Percentiles rank a stretch among this genome's conserved stretches.
Evolutionary conservation across 2,888 invertebrate genomes (phyloP).

Genomic region (Sarcophaga rosellei): DNA sequence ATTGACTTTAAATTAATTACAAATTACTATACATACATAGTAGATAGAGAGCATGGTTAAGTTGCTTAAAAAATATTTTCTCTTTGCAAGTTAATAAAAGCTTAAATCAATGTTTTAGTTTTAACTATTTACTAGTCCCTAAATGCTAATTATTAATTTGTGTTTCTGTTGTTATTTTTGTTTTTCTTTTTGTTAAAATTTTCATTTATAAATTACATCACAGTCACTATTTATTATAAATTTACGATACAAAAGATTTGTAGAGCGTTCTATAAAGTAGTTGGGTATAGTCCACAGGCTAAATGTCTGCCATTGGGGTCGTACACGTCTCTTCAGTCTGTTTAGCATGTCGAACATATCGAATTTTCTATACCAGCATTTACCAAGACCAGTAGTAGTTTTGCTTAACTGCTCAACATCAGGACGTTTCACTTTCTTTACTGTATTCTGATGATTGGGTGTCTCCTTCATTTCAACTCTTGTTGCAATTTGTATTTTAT

Average conservation of each 20-base stretch:
- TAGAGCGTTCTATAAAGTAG: constrained; percentile 73
- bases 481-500: constrained; percentile 78
- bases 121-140: too few species aligned
- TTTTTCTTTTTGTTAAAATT: background rate
- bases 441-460: constrained; percentile 61
- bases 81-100: too few species aligned
- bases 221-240: constrained; percentile 77
- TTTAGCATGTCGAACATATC: constrained; percentile 66
- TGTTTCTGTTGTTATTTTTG: background rate
- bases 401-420: constrained; percentile 28
- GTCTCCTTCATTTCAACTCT: constrained; percentile 74
- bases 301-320: constrained; percentile 69
- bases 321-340: constrained; percentile 52
- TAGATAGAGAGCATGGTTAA: too few species aligned
- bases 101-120: too few species aligned
- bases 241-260: constrained; percentile 74
- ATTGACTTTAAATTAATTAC: too few species aligned
- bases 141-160: background rate
- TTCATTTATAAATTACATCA: constrained; percentile 77
- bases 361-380: constrained; percentile 70
- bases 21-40: too few species aligned
- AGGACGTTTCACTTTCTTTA: constrained; percentile 50
- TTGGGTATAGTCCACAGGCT: constrained; percentile 77
- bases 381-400: background rate
- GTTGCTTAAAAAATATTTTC: too few species aligned